Evolutionary conservation across 2,113 vertebrate genomes (phyloP).

Genomic region (Ceyx cyanopectus): DNA sequence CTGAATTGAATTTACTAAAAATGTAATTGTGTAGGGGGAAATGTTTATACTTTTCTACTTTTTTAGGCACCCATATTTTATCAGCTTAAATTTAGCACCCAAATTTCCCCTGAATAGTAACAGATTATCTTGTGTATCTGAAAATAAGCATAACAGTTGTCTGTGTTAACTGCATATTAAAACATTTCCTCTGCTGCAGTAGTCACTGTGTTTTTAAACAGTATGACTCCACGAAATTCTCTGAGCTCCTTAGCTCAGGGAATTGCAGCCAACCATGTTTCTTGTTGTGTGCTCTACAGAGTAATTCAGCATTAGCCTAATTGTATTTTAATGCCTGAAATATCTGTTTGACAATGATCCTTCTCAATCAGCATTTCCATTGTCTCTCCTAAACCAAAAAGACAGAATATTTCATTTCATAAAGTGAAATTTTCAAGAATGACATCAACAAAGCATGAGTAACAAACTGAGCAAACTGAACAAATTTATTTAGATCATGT

Average conservation of each 20-base stretch:
- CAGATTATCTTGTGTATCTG: constrained; percentile 71
- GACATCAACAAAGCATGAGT: background rate
- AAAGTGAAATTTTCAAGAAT: background rate
- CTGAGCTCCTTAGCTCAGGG: background rate
- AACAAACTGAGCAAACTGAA: constrained; percentile 51
- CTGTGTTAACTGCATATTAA: constrained; percentile 57
- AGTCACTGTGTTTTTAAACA: constrained; percentile 38
- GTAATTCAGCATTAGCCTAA: background rate
- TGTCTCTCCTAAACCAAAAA: background rate
- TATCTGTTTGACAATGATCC: background rate
- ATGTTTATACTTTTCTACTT: constrained; percentile 84
- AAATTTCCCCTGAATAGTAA: constrained; percentile 70
- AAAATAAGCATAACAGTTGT: constrained; percentile 58
- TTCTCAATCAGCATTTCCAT: constrained; percentile 8
- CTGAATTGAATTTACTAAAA: constrained; percentile 77
- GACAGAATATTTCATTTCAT: background rate
- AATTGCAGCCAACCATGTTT: constrained; percentile 16
- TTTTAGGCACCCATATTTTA: constrained; percentile 80
- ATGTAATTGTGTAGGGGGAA: constrained; percentile 67
- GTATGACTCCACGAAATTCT: background rate
- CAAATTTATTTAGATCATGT: constrained; percentile 1
- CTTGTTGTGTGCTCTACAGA: background rate
- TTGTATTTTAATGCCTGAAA: background rate
- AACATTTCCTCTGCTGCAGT: constrained; percentile 57
- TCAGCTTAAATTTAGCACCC: constrained; percentile 68